These are phyloP conservation scores for Colius striatus DNA, from an alignment of 2,113 vertebrate genomes.

Conservation along the genomic window DNA sequence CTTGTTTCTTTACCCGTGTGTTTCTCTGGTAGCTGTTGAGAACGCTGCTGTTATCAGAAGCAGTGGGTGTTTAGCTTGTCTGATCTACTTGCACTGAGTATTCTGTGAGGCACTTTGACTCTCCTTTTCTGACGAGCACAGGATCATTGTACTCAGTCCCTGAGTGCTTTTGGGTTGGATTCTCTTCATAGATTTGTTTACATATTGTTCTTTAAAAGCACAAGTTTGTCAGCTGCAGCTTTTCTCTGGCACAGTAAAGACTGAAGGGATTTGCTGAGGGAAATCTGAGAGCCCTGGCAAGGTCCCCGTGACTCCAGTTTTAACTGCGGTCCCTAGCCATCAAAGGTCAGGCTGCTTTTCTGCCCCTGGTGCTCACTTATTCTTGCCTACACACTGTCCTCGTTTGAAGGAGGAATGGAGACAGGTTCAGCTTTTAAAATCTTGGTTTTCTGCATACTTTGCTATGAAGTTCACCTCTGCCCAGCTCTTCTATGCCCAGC, in stretches of 20 bases:
- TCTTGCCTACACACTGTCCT: background rate
- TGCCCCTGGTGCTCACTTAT: background rate
- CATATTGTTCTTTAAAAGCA: background rate
- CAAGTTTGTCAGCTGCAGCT: background rate
- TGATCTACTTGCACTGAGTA: background rate
- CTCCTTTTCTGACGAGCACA: background rate
- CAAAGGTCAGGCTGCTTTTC: background rate
- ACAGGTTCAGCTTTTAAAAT: background rate
- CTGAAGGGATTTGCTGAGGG: background rate
- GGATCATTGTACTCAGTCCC: background rate
- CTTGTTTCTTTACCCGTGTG: slow-evolving; percentile 24
- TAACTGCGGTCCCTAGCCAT: background rate
- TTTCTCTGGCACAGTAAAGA: background rate
- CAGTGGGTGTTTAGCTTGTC: background rate
- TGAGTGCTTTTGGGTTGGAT: background rate
- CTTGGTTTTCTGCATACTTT: background rate
- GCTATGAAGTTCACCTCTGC: background rate
- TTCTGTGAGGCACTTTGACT: background rate
- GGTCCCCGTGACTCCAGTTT: background rate
- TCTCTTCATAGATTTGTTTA: background rate
- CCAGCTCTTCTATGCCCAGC: background rate
- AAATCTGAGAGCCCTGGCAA: background rate
- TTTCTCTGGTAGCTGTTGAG: background rate
- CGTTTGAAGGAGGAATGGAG: background rate
- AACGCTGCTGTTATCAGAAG: background rate